Base-by-base conservation (phyloP, 1,140 invertebrate genomes). In the Tachypleus tridentatus region DNA sequence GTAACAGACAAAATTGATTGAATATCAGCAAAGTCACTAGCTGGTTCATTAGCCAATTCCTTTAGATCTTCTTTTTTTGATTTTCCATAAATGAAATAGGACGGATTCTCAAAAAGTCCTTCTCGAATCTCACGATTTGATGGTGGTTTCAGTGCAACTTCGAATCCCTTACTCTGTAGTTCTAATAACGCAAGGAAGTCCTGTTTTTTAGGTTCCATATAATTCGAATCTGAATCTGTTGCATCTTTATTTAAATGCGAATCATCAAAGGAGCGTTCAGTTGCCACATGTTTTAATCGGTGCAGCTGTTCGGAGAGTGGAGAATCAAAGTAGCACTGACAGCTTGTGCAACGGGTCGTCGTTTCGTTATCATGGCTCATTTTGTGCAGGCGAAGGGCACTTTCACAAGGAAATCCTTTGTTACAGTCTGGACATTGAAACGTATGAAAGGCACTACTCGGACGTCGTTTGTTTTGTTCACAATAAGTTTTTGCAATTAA, bases 111-210 rank as follows among this genome's bases (percentile, higher is more conserved):
- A 57, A 66, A 70, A 47, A 56, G 57, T 49, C 67, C 67, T 59
- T 72, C 64, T 62, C 58, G 51, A 8, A 54, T 54, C n/a, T 54
- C n/a, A 8, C 53, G 53, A 54, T 7, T 54, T 8, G 7, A 7
- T 47, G 11, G 56, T 47, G 58, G 49, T 47, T 59, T 9, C 4
- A 65, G n/a, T 49, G 57, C 48, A 8, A 67, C 51, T 9, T 71
- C 67, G 9, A 63, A 63, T 7, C 69, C 68, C 47, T 73, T 74
- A 50, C 72, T 73, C 59, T 86, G 85, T 1, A 93, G 77, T 71
- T 90, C 85, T 9, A 93, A 78, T 50, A 87, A 83, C 2, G 86
- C 85, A 67, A 93, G 86, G 73, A 93, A 93, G 59, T 89, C 84
- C 51, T 87, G 84, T 57, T 88, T 81, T 10, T 69, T 62, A 9